Conservation (phyloP, 2,113 vertebrate genomes). For the Typhlomys cinereus region DNA sequence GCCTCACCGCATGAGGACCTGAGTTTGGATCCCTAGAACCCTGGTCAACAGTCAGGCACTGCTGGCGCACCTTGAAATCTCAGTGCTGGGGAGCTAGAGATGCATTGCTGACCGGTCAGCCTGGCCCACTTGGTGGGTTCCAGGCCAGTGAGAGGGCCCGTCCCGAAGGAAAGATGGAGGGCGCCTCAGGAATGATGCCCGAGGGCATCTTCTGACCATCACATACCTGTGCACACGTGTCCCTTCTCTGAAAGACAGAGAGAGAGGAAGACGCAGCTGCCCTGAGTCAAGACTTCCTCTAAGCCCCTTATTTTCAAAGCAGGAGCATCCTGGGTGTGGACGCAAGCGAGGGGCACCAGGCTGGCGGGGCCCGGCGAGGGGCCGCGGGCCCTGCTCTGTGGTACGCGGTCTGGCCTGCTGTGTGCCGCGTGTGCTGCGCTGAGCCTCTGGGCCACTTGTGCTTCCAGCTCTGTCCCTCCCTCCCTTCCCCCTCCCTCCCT, state of each 20-base stretch:
- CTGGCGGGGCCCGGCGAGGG: conserved; percentile 80
- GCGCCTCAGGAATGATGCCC: not conserved
- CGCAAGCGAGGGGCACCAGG: conserved; percentile 80
- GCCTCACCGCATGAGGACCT: not conserved
- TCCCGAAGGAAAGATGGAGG: not conserved
- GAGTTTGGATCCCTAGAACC: not conserved
- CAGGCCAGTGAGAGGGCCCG: not conserved
- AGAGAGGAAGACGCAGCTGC: rapidly evolving
- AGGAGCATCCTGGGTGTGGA: conserved; percentile 77
- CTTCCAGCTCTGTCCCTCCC: not conserved
- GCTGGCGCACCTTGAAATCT: not conserved
- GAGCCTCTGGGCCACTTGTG: conserved; percentile 33
- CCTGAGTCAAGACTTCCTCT: not conserved
- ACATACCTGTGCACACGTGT: not conserved
- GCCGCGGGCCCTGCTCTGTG: conserved; percentile 86
- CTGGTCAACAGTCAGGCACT: not conserved
- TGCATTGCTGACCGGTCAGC: not conserved
- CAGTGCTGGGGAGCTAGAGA: not conserved
- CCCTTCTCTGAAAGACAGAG: not conserved
- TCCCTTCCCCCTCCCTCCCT: too few species aligned
- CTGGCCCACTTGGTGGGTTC: not conserved
- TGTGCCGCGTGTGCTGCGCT: conserved; percentile 61
- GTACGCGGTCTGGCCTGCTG: conserved; percentile 85
- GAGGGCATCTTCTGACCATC: not conserved
- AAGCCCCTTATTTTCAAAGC: conserved; percentile 84